A percentile compares a stretch with the other conserved stretches of the same genome.
phyloP scores from a whole-genome alignment of 2,797 vertebrate genomes.

The Mormyrus proboscirostris region DNA sequence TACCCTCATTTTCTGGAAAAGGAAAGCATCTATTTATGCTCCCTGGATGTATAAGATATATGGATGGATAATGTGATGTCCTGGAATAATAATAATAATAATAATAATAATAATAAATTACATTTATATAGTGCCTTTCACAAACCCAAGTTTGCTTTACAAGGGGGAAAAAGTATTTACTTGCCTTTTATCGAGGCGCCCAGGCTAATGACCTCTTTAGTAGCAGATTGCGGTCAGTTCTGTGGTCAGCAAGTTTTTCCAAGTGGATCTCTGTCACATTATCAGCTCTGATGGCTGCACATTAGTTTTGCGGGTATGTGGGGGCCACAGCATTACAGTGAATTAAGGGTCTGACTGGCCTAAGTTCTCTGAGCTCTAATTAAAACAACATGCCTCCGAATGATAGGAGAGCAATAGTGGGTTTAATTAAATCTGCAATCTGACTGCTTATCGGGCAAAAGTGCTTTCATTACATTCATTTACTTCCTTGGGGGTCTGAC shows the following conservation, averaged over 20 bases:
- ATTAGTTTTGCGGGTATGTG: neutral
- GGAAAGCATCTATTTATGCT: neutral
- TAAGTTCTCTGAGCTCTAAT: constrained; percentile 4
- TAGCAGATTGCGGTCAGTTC: neutral
- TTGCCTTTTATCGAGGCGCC: neutral
- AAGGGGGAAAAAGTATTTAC: neutral
- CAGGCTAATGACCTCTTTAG: neutral
- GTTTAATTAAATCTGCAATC: neutral
- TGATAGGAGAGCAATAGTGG: neutral
- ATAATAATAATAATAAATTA: too few species aligned
- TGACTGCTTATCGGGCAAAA: constrained; percentile 3
- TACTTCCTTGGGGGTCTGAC: neutral
- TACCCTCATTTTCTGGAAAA: neutral
- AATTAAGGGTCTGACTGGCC: constrained; percentile 1
- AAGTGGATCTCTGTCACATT: neutral
- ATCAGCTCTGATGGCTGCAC: neutral
- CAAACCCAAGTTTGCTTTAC: neutral
- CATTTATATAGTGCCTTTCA: neutral
- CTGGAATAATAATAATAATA: too few species aligned
- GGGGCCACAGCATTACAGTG: neutral
- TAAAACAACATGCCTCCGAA: constrained; percentile 10
- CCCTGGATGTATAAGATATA: neutral
- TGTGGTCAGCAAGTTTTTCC: neutral
- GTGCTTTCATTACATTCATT: neutral
- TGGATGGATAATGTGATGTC: too few species aligned